These are phyloP conservation scores for Hermaeophaga mercurialis DNA, from an alignment of 2,888 invertebrate species.

Conservation along the genomic window DNA sequence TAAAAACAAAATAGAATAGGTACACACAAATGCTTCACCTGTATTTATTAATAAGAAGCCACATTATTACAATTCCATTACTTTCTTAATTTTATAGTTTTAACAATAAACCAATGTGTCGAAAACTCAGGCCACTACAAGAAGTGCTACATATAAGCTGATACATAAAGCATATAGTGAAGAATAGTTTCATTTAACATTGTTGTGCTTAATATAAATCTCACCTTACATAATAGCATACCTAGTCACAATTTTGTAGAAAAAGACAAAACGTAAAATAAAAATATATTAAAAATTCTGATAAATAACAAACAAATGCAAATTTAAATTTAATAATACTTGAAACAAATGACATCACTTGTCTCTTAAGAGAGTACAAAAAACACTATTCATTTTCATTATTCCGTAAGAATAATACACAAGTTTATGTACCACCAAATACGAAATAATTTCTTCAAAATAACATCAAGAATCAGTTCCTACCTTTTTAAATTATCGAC, in stretches of 20 bases:
- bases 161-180: constrained; percentile 18
- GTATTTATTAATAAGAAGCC: constrained; percentile 22
- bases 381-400: constrained; percentile 26
- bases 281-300: constrained; percentile 5
- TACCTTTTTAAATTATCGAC: background rate
- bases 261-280: constrained; percentile 11
- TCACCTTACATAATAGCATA: constrained; percentile 16
- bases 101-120: constrained; percentile 10
- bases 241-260: constrained; percentile 19
- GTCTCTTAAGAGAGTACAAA: constrained; percentile 3
- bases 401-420: constrained; percentile 16
- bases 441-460: constrained; percentile 15
- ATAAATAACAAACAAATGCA: constrained; percentile 10
- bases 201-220: constrained; percentile 19
- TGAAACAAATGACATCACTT: background rate
- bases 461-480: constrained; percentile 22
- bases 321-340: constrained; percentile 16
- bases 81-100: constrained; percentile 14
- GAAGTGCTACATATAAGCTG: constrained; percentile 21
- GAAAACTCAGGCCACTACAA: constrained; percentile 20
- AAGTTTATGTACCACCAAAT: constrained; percentile 18
- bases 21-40: constrained; percentile 14
- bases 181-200: constrained; percentile 6
- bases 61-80: constrained; percentile 25
- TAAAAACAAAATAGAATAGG: constrained; percentile 8